Evolutionary conservation across 2,113 vertebrate species (phyloP), one percentile per base, ranked within the genome.

Genomic region (Zingel zingel): DNA sequence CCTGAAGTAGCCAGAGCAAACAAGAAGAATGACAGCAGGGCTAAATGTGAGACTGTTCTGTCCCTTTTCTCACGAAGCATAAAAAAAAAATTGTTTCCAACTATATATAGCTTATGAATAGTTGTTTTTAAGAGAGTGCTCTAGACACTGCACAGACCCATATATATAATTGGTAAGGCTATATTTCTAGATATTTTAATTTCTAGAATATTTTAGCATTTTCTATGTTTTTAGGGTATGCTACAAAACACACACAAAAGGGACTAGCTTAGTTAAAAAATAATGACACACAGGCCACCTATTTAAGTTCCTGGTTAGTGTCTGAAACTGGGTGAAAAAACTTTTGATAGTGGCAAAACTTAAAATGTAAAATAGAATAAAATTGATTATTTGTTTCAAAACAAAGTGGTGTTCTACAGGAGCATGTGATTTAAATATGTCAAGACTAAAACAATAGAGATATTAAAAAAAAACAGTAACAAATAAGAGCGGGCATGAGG

Each of bases 1-100:
- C 95, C 95, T 96, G 95, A 91, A 95, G 88, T 96, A 92, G 95
- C 95, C 96, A 86, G 79, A 91, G 18, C 39, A 43, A 83, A 89
- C 81, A 88, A 57, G 81, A 87, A 85, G 74, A 78, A 47, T 73
- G 78, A 84, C 71, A 77, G 70, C 53, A 77, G 21, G 30, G n/a
- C 9, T 5, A 82, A 61, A 81, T 69, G 63, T 45, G 50, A 43
- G 2, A 73, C 80, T 58, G 2, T 83, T 74, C 27, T 70, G 71
- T 61, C 39, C 80, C 6, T 62, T 84, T 51, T 85, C 27, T 86
- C 19, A 47, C 47, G 4, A 74, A 82, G 1, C 2, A 3, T 23
- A 10, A 8, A 64, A 76, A 57, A 76, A 76, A 47, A 18, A 2
- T 4, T 56, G 36, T 82, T 85, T 80, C 79, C 71, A 65, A 47